Conservation (phyloP, 1,140 invertebrate genomes). For the Scaptomyza montana region DNA sequence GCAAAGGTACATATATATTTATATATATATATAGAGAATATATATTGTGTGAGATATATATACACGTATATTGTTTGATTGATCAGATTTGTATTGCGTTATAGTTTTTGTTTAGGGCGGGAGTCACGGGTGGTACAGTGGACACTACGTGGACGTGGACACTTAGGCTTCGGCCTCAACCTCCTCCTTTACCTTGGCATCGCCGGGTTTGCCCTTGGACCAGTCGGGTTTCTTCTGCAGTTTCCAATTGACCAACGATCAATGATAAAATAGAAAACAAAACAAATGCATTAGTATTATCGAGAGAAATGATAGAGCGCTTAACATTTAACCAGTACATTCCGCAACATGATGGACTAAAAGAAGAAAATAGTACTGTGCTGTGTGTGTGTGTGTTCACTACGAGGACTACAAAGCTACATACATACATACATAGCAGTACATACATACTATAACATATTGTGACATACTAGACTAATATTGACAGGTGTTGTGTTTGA, state of each 20-base stretch:
- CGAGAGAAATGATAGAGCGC: background rate
- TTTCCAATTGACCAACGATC: background rate
- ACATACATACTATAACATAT: background rate
- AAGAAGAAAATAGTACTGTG: conserved; percentile 12
- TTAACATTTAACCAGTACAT: conserved; percentile 41
- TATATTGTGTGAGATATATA: conserved; percentile 43
- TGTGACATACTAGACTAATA: background rate
- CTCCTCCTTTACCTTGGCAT: conserved; percentile 94
- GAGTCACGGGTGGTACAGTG: conserved; percentile 75
- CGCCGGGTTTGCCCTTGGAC: conserved; percentile 93
- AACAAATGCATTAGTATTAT: conserved; percentile 18
- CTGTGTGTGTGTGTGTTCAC: background rate
- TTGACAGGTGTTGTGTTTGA: background rate
- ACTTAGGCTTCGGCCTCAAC: conserved; percentile 90
- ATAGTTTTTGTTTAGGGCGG: conserved; percentile 72
- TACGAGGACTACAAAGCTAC: conserved; percentile 31
- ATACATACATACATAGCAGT: conserved; percentile 20
- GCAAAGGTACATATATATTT: conserved; percentile 1
- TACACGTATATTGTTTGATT: conserved; percentile 41
- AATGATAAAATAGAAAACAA: conserved; percentile 18
- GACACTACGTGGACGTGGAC: conserved; percentile 72
- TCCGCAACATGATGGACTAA: conserved; percentile 33
- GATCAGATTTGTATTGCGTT: conserved; percentile 45
- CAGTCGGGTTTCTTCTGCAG: conserved; percentile 94
- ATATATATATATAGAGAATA: conserved; percentile 18